Percentiles rank a stretch among this genome's conserved stretches.
phyloP scores from a whole-genome alignment of 2,797 vertebrate species.

The Yasuhikotakia modesta region DNA sequence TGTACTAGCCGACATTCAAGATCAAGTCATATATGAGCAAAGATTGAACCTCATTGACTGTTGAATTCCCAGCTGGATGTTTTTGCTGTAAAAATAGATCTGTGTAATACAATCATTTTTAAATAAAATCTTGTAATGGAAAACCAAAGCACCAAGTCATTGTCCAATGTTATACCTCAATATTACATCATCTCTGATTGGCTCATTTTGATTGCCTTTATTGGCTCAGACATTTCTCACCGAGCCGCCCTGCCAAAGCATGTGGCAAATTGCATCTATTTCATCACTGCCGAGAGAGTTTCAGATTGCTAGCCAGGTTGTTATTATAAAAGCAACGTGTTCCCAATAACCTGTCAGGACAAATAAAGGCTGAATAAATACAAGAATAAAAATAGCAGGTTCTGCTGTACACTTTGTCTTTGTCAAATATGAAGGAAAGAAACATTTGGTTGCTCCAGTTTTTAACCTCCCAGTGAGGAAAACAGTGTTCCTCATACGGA shows the following conservation, averaged over 20 bases:
- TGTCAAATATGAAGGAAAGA: conserved; percentile 26
- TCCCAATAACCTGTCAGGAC: conserved; percentile 49
- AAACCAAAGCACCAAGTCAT: conserved; percentile 12
- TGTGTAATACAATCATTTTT: conserved; percentile 24
- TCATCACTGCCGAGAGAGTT: conserved; percentile 29
- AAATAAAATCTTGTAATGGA: conserved; percentile 15
- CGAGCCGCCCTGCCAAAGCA: conserved; percentile 13
- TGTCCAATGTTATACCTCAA: conserved; percentile 1
- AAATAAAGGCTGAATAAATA: conserved; percentile 45
- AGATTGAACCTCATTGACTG: not conserved
- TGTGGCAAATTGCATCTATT: conserved; percentile 48
- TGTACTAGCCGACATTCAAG: too few relatives aligned
- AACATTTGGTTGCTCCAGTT: conserved; percentile 5
- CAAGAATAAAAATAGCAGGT: conserved; percentile 40
- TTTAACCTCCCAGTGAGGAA: not conserved
- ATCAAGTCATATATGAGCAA: not conserved
- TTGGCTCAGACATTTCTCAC: conserved; percentile 38
- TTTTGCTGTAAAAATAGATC: conserved; percentile 12
- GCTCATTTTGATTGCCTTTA: conserved; percentile 32
- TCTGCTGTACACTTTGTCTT: conserved; percentile 43
- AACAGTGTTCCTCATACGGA: conserved; percentile 38
- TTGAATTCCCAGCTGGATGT: conserved; percentile 23
- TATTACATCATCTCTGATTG: conserved; percentile 34
- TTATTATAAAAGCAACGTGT: conserved; percentile 52
- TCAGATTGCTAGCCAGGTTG: conserved; percentile 41